A percentile compares a stretch with the other conserved stretches of the same genome.
Conservation (phyloP, 2,113 vertebrate species). For the sheep (Ovis aries) region ARS-UI_Ramb_v3.0 NC_056079.1:38692001-38692500, state of each 20-base stretch:
- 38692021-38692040: accelerated
- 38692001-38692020: no score
- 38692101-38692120: accelerated
- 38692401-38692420: not conserved
- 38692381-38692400: not conserved
- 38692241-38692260: not conserved
- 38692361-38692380: not conserved
- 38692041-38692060: accelerated
- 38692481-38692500: not conserved
- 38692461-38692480: not conserved
- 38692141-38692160: accelerated
- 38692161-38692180: no score
- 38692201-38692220: not conserved
- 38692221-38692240: not conserved
- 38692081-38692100: no score
- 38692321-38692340: not conserved
- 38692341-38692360: constrained; percentile 2
- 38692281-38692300: not conserved
- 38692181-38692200: accelerated
- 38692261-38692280: not conserved
- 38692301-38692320: not conserved
- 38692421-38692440: not conserved
- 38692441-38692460: not conserved
- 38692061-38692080: accelerated
- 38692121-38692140: accelerated